Percentiles rank a stretch among this genome's conserved stretches.
Conservation (phyloP, 2,888 invertebrate species). For the Branchellion lobata region DNA sequence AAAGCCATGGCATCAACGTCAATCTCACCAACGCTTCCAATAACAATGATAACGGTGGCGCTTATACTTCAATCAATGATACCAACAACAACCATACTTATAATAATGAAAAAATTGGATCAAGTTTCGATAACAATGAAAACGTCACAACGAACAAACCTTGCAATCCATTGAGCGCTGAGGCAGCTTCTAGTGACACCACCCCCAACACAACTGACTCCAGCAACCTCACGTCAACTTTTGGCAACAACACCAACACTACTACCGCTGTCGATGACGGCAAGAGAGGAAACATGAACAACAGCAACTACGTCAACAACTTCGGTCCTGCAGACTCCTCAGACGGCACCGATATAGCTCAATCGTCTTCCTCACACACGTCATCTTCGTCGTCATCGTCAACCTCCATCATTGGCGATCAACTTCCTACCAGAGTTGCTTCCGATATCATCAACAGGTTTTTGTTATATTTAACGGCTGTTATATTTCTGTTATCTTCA, state of each 20-base stretch:
- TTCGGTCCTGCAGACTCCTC: not conserved
- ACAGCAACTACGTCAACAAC: not conserved
- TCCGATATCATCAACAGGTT: conserved; percentile 15
- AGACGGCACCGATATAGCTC: not conserved
- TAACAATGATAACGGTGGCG: not conserved
- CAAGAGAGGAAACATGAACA: not conserved
- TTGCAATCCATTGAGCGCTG: too few relatives aligned
- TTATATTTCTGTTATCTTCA: too few relatives aligned
- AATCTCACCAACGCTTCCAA: not conserved
- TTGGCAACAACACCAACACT: not conserved
- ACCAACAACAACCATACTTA: not conserved
- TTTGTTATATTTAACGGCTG: not conserved
- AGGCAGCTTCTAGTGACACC: too few relatives aligned
- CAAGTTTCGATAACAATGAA: not conserved
- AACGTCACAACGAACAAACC: not conserved
- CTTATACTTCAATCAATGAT: not conserved
- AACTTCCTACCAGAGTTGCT: not conserved
- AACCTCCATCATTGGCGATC: not conserved
- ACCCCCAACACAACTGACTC: too few relatives aligned
- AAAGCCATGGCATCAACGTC: not conserved
- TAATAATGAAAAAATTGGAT: not conserved
- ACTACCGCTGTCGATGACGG: not conserved
- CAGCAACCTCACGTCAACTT: not conserved
- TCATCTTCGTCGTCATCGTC: conserved; percentile 8
- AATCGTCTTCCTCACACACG: not conserved